A percentile compares a stretch with the other conserved stretches of the same genome.
Evolutionary conservation across 2,797 vertebrate species (phyloP).

Genomic region (Nyctibius grandis): DNA sequence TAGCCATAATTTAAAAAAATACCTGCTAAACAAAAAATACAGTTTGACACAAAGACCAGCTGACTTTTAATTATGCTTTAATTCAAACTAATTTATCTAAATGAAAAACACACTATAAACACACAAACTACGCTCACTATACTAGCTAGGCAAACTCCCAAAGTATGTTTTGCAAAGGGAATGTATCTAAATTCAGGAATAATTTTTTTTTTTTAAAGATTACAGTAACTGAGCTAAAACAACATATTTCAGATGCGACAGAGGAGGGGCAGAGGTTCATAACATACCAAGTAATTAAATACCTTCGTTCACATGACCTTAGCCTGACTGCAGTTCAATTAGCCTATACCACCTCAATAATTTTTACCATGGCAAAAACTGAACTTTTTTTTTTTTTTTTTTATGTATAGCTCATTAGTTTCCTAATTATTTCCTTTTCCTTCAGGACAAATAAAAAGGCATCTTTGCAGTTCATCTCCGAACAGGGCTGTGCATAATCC

Average conservation of each 20-base stretch:
- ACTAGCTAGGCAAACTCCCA: neutral
- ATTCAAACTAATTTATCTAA: neutral
- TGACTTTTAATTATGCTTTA: neutral
- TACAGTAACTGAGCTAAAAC: neutral
- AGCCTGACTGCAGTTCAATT: neutral
- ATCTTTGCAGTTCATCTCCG: neutral
- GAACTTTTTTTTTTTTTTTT: neutral
- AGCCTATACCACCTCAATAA: conserved; percentile 5
- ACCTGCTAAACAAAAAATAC: neutral
- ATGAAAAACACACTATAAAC: neutral
- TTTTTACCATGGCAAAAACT: neutral
- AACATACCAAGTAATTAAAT: neutral
- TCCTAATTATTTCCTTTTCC: conserved; percentile 12
- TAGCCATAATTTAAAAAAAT: neutral
- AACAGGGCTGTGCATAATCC: neutral
- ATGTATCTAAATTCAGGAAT: neutral
- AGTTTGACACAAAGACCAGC: neutral
- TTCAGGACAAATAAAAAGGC: conserved; percentile 10
- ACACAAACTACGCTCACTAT: neutral
- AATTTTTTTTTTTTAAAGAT: neutral
- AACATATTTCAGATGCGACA: neutral
- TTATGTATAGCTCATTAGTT: neutral
- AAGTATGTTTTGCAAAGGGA: neutral
- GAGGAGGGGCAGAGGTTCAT: neutral
- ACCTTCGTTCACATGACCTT: neutral